Conservation (phyloP, 2,888 invertebrate species). For the Cheilosia grossa region DNA sequence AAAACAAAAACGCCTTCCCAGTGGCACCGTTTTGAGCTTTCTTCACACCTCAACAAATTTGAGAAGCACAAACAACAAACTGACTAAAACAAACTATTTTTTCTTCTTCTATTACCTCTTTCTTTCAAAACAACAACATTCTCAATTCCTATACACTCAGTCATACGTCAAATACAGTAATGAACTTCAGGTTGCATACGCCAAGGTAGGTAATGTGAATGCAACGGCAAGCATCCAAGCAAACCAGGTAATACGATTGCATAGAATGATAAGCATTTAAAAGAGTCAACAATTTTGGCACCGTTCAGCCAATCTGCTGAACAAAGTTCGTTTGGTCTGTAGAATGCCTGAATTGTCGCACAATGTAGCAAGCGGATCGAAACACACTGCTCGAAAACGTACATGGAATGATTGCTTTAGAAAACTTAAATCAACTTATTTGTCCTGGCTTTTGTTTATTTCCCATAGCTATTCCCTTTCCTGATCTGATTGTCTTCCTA, state of each 20-base stretch:
- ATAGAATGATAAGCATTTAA: slow-evolving; percentile 36
- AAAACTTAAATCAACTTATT: background rate
- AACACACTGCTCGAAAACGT: slow-evolving; percentile 24
- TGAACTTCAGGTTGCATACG: slow-evolving; percentile 63
- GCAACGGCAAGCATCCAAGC: slow-evolving; percentile 44
- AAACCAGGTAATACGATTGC: slow-evolving; percentile 58
- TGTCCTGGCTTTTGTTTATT: slow-evolving; percentile 43
- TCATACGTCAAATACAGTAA: slow-evolving; percentile 70
- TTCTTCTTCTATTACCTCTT: slow-evolving; percentile 61
- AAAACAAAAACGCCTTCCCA: no score
- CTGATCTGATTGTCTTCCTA: background rate
- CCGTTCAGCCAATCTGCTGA: slow-evolving; percentile 21
- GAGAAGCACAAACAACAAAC: slow-evolving; percentile 3
- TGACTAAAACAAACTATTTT: slow-evolving; percentile 36
- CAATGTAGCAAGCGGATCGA: background rate
- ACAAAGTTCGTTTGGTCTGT: slow-evolving; percentile 8
- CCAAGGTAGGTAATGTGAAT: slow-evolving; percentile 71
- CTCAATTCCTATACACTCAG: slow-evolving; percentile 58
- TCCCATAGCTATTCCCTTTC: slow-evolving; percentile 9
- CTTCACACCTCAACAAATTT: background rate
- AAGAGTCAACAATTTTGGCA: slow-evolving; percentile 30
- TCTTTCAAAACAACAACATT: slow-evolving; percentile 47
- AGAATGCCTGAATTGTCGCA: slow-evolving; percentile 50
- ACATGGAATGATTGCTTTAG: slow-evolving; percentile 20
- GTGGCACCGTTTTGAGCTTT: no score